These are phyloP conservation scores for Urocynchramus pylzowi DNA, from an alignment of 2,113 vertebrate genomes.

Conservation along the genomic window DNA sequence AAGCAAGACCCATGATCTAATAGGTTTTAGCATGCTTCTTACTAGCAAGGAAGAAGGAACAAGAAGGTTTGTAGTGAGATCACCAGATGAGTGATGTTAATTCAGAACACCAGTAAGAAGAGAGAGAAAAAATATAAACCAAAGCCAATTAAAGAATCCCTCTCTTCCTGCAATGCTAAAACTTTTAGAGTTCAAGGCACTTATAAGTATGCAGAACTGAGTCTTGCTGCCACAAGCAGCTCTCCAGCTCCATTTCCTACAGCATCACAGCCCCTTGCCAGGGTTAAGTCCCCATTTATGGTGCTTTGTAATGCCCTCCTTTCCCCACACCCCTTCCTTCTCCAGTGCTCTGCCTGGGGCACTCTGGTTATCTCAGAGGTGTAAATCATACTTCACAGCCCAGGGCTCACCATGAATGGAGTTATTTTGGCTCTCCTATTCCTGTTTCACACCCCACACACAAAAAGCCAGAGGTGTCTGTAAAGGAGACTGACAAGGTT, in stretches of 20 bases:
- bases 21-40: neutral
- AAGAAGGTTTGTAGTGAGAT: neutral
- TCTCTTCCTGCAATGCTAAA: neutral
- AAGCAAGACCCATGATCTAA: neutral
- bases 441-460: neutral
- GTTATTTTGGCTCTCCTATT: neutral
- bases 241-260: neutral
- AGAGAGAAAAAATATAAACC: neutral
- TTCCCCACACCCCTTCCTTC: neutral
- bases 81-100: neutral
- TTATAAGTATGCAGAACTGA: neutral
- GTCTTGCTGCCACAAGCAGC: neutral
- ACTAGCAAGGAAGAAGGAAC: neutral
- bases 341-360: neutral
- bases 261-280: neutral
- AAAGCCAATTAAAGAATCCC: neutral
- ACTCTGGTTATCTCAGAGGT: neutral
- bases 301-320: neutral
- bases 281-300: rapidly evolving
- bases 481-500: neutral
- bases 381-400: neutral
- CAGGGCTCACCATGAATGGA: neutral
- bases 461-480: neutral
- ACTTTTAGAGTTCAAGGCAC: neutral
- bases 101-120: neutral